phyloP scores from a whole-genome alignment of 2,113 vertebrate genomes.

The Conger conger region DNA sequence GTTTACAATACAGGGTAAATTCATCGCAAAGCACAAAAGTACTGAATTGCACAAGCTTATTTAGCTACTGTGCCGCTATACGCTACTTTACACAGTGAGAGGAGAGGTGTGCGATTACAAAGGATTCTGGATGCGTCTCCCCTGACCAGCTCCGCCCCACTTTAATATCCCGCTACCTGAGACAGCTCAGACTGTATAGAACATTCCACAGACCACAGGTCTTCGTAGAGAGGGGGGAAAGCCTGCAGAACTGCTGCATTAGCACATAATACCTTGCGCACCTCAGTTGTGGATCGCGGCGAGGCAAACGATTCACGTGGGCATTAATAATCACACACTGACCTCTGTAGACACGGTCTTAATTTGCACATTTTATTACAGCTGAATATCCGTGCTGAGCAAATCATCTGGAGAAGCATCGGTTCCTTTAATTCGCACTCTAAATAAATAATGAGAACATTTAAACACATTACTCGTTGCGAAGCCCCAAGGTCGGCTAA shows the following conservation, averaged over 20 bases:
- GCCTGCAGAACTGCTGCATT: neutral
- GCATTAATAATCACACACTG: constrained; percentile 3
- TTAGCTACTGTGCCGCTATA: neutral
- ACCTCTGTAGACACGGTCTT: constrained; percentile 12
- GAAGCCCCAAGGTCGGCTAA: constrained; percentile 94
- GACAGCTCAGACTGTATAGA: neutral
- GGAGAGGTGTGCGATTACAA: neutral
- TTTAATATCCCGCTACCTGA: neutral
- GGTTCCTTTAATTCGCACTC: constrained; percentile 96
- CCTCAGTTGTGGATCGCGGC: constrained; percentile 1
- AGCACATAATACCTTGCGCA: neutral
- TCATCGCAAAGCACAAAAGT: neutral
- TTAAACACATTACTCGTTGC: constrained; percentile 94
- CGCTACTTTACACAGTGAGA: neutral
- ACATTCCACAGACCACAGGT: neutral
- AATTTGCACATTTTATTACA: constrained; percentile 56
- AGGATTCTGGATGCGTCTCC: neutral
- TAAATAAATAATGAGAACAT: constrained; percentile 99
- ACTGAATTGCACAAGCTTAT: constrained; percentile 4
- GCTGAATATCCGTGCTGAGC: constrained; percentile 87
- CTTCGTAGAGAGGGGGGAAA: neutral
- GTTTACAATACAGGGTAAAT: constrained; percentile 16
- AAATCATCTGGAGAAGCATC: constrained; percentile 83
- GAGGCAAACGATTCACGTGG: neutral
- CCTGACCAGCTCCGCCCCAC: neutral